Base-by-base conservation (phyloP, 92 coral and sea anemone species). In the Actinernus sp. region DNA sequence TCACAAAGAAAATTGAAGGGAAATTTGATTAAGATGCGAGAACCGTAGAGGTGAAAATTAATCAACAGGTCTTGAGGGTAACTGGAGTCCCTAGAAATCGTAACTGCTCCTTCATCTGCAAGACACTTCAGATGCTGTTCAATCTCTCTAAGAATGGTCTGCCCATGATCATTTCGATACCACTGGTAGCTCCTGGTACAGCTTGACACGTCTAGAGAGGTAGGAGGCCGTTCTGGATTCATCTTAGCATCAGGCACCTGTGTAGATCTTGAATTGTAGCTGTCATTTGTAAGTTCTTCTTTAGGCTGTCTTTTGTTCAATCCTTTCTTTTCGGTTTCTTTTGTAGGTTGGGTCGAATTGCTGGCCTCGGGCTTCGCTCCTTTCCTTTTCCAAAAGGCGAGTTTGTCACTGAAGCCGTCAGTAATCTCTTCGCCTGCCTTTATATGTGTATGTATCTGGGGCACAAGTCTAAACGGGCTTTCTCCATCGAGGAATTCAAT, bases 1-100 rank as follows among this genome's bases (percentile, higher is more conserved):
- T n/a, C n/a, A n/a, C n/a, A n/a, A n/a, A 68, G 79, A 21, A 72
- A 72, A 36, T 60, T 22, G 14, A 2, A 24, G 13, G 79, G 79
- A 36, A 72, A 72, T 8, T 11, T 0, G n/a, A 72, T 32, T 22
- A 9, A 22, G 49, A 64, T 41, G 2, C 26, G 24, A 9, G 6
- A 0, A 9, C 1, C 32, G 11, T 50, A 38, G 28, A 58, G 60
- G 10, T 11, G 19, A 60, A 72, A 72, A 1, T 12, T 13, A 24
- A 72, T 47, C 14, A 24, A 21, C 14, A 72, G 20, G 41, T 72
- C 22, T 49, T 60, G 79, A 50, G 1, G 4, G 29, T n/a, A n/a
- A n/a, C n/a, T n/a, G n/a, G n/a, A n/a, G n/a, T n/a, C n/a, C n/a
- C n/a, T n/a, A n/a, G n/a, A n/a, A n/a, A n/a, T n/a, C n/a, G n/a